These are phyloP conservation scores for Penaeus vannamei DNA, from an alignment of 1,140 invertebrate genomes.

Conservation along the genomic window DNA sequence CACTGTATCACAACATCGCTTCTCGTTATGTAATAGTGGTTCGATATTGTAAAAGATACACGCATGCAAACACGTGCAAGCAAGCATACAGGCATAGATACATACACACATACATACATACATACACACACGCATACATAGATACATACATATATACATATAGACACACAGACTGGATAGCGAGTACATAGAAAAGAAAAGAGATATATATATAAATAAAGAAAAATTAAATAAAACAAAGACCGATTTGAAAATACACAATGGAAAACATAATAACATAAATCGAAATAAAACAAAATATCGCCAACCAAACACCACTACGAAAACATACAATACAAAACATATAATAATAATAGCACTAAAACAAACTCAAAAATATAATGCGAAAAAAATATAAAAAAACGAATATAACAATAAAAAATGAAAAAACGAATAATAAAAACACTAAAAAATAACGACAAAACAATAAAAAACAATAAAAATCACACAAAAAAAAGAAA, in stretches of 20 bases:
- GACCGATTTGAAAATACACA: neutral
- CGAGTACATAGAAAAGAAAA: neutral
- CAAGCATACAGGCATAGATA: neutral
- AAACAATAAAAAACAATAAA: no score
- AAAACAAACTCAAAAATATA: no score
- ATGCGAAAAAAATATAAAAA: no score
- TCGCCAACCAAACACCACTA: no score
- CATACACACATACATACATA: conserved; percentile 23
- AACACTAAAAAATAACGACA: no score
- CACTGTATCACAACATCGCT: neutral
- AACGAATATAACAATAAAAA: no score
- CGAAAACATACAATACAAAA: no score
- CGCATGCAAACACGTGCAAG: neutral
- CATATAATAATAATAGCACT: no score
- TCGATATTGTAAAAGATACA: neutral
- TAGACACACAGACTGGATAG: neutral
- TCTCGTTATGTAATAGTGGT: neutral
- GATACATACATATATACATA: neutral
- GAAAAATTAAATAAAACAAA: neutral
- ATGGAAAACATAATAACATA: neutral
- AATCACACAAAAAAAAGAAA: no score
- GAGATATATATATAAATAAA: no score
- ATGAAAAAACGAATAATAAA: no score
- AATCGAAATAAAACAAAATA: no score
- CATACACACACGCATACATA: conserved; percentile 13